Evolutionary conservation across 2,888 invertebrate genomes (phyloP), one percentile per base, ranked within the genome.

Genomic region (Aricia artaxerxes): DNA sequence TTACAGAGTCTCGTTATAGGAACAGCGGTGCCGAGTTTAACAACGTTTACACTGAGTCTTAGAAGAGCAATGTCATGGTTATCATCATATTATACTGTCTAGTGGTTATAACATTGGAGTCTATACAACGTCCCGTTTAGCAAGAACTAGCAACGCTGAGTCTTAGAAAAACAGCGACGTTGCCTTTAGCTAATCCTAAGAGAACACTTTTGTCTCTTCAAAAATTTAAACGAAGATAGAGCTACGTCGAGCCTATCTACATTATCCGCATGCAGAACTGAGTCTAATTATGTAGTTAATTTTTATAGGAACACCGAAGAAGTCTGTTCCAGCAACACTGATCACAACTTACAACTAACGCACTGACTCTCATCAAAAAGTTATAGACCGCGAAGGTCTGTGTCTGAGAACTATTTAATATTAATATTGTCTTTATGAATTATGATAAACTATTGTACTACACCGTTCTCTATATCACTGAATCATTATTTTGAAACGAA

Each of bases 1-100:
- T 84, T 84, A 53, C 53, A 9, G 24, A 61, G 24, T 40, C 77
- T 31, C n/a, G 44, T 69, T 72, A 11, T 64, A 31, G 11, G 9
- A 31, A 31, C 2, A 64, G 6, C 13, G 24, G 7, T 9, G 1
- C 9, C 7, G 9, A 64, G 2, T 64, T 64, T 64, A 64, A 24
- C 31, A 64, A 64, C 61, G 31, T 9, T 24, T 49, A 49, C 9
- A 11, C 49, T 1, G 7, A 49, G 49, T 49, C 49, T 49, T 49
- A 11, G 9, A 49, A 49, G 0, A 49, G 7, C 49, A 7, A 49
- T 11, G 49, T 49, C 9, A 11, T 7, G 7, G 6, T 44, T 9
- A 44, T 6, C 4, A 44, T 9, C 1, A 7, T 49, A 2, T 49
- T 9, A 49, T 49, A 49, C 49, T 7, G 49, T 49, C 9, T 49